These are phyloP conservation scores for Drosophila pseudotakahashii DNA, from an alignment of 2,888 invertebrate species.

Conservation along the genomic window DNA sequence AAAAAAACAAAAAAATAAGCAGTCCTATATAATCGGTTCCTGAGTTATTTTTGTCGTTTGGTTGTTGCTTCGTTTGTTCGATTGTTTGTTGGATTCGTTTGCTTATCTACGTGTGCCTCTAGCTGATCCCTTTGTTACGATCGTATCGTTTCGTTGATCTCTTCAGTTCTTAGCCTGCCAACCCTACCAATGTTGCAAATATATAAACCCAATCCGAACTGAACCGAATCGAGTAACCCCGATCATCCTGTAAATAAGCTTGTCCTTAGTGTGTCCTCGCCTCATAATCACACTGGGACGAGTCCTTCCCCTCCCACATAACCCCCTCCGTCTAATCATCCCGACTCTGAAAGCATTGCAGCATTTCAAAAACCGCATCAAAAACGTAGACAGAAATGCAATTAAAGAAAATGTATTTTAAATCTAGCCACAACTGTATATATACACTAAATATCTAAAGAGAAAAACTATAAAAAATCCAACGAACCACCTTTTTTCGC, in stretches of 20 bases:
- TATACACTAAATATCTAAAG: slow-evolving; percentile 52
- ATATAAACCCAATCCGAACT: slow-evolving; percentile 4
- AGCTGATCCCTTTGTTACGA: slow-evolving; percentile 33
- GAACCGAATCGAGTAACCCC: slow-evolving; percentile 38
- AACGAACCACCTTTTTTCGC: slow-evolving; percentile 77
- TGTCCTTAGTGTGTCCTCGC: slow-evolving; percentile 63
- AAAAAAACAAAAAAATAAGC: slow-evolving; percentile 15
- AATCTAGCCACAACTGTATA: slow-evolving; percentile 64
- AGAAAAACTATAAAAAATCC: slow-evolving; percentile 65
- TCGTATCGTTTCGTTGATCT: slow-evolving; percentile 32
- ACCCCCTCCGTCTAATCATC: slow-evolving; percentile 17
- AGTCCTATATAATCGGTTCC: slow-evolving; percentile 40
- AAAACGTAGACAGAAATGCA: slow-evolving; percentile 54
- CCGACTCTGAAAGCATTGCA: slow-evolving; percentile 55
- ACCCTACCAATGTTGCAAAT: slow-evolving; percentile 12
- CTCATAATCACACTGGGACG: slow-evolving; percentile 54
- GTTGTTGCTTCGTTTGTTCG: slow-evolving; percentile 59
- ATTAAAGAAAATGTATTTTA: slow-evolving; percentile 59
- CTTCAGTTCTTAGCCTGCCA: slow-evolving; percentile 32
- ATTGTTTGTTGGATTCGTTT: slow-evolving; percentile 58
- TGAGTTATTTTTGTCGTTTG: slow-evolving; percentile 68
- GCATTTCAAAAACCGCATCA: slow-evolving; percentile 58
- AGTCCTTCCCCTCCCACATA: slow-evolving; percentile 9
- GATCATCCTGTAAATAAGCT: slow-evolving; percentile 75
- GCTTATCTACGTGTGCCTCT: slow-evolving; percentile 64